Evolutionary conservation across 2,888 invertebrate genomes (phyloP), one percentile per base, ranked within the genome.

Genomic region (Toxonevra muliebris): DNA sequence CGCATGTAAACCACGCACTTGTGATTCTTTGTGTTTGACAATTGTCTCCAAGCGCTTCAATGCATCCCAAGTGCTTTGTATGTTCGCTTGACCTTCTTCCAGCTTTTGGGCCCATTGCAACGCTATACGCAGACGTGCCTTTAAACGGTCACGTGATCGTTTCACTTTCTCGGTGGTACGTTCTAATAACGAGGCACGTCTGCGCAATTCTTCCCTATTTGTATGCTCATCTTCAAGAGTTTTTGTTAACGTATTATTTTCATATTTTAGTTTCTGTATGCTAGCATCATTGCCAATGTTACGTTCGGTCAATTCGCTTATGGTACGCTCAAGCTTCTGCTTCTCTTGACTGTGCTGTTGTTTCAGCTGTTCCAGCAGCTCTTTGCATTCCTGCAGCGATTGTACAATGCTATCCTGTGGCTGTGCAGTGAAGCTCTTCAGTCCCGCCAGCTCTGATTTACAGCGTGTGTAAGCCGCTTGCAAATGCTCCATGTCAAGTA

Each of bases 321-420:
- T 65, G 48, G 76, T 77, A 1, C 72, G 87, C 1, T 84, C 84
- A 55, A 91, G 84, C 62, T 89, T 88, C n/a, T 87, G 87, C 55
- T 88, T 89, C 70, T 94, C 94, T 74, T 87, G 87, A 58, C 89
- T 88, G 79, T 93, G 93, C 70, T 93, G 91, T 43, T 86, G 85
- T 79, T 92, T 93, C 2, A 94, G 81, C 76, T 94, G 92, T 81
- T 93, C 93, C 72, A 93, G 87, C 76, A 93, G 87, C 65, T 90
- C 86, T 80, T 91, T 92, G 76, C 93, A 93, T 78, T 93, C 92
- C 59, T 91, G 90, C 1, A 93, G 87, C 2, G 91, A 87, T 2
- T 90, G 85, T 43, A 88, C 90, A 45, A 89, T 89, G 13, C 76
- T 67, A 3, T 83, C 81, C 40, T 76, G 71, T 10, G 78, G 70